These are phyloP conservation scores for Argopecten irradians DNA, from an alignment of 1,140 invertebrate species.

Conservation along the genomic window DNA sequence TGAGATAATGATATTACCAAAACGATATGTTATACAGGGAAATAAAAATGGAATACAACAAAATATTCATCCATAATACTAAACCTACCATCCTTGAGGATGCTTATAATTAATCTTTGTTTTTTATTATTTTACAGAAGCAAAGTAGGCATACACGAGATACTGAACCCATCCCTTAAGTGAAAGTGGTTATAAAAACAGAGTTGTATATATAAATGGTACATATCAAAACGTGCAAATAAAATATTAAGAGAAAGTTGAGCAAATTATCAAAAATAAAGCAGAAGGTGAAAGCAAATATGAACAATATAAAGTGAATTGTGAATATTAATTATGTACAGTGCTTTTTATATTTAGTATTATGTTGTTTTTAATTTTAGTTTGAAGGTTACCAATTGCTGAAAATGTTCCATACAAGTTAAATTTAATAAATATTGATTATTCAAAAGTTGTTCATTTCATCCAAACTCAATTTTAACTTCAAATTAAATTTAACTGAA, in stretches of 20 bases:
- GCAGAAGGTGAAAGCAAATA: too few species aligned
- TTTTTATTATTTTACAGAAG: neutral
- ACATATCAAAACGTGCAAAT: neutral
- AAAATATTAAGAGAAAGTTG: neutral
- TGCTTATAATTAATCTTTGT: neutral
- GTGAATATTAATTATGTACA: too few species aligned
- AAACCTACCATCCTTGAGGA: too few species aligned
- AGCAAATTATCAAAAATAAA: neutral
- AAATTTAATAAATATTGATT: too few species aligned
- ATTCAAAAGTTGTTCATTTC: too few species aligned
- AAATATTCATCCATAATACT: neutral
- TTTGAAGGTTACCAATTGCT: too few species aligned
- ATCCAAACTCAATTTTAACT: too few species aligned
- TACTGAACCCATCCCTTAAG: neutral
- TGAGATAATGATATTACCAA: neutral
- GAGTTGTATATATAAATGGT: neutral
- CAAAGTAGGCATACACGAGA: neutral
- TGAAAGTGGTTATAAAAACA: neutral
- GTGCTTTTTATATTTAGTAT: too few species aligned
- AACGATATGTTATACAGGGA: neutral
- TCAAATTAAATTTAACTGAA: too few species aligned
- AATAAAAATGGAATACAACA: neutral
- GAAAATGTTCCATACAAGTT: too few species aligned
- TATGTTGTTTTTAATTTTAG: too few species aligned
- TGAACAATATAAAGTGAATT: too few species aligned